Percentiles rank a stretch among this genome's conserved stretches.
phyloP scores from a whole-genome alignment of 1,140 invertebrate species.

The Thaumetopoea pityocampa region DNA sequence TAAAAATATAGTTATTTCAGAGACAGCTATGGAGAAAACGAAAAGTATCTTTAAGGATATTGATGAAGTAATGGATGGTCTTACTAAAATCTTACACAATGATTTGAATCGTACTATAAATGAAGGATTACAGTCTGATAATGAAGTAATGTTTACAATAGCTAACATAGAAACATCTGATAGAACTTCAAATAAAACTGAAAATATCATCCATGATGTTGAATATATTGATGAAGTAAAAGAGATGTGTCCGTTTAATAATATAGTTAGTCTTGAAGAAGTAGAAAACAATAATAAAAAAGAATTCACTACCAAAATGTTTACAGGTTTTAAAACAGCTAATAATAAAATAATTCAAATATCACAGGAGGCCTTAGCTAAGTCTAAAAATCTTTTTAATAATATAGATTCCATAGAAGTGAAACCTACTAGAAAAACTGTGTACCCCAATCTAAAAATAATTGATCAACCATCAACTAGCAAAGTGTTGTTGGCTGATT shows the following conservation, averaged over 20 bases:
- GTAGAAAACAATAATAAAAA: too few relatives aligned
- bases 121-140: too few relatives aligned
- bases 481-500: slow-evolving; percentile 18
- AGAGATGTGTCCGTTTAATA: too few relatives aligned
- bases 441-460: neutral
- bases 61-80: too few relatives aligned
- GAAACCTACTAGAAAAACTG: neutral
- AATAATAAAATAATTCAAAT: slow-evolving; percentile 37
- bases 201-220: slow-evolving; percentile 15
- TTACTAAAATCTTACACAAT: too few relatives aligned
- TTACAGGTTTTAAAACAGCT: slow-evolving; percentile 31
- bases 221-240: neutral
- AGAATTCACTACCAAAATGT: slow-evolving; percentile 5
- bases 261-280: too few relatives aligned
- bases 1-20: slow-evolving; percentile 33
- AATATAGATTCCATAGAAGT: neutral
- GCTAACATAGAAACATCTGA: slow-evolving; percentile 31
- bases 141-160: too few relatives aligned
- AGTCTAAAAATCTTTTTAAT: slow-evolving; percentile 39
- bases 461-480: neutral
- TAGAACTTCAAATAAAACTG: slow-evolving; percentile 30
- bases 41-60: slow-evolving; percentile 32
- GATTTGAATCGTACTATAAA: too few relatives aligned
- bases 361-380: slow-evolving; percentile 43
- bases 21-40: slow-evolving; percentile 30